Base-by-base conservation (phyloP, 2,113 vertebrate genomes). In the Mesocricetus auratus region DNA sequence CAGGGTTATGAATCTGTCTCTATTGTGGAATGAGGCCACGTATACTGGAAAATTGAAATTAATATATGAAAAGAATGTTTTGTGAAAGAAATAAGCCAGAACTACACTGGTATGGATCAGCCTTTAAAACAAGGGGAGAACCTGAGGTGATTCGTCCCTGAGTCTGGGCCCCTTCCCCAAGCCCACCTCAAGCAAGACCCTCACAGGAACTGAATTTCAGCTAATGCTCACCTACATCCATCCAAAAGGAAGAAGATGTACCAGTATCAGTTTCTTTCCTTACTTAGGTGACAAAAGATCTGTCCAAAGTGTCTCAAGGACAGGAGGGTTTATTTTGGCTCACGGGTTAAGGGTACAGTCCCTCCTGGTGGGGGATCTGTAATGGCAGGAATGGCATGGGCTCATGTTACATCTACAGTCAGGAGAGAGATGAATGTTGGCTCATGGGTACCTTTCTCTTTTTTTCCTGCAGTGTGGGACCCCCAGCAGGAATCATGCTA, bases 1-100 rank as follows among this genome's bases (percentile, higher is more conserved):
- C 97, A 64, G 53, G 42, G 24, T 50, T 85, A 26, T 82, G 56
- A 91, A 47, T 79, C 42, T 91, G 6, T 93, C 53, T 71, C 64
- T 94, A 33, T 93, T 69, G 60, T 19, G 47, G 85, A 78, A 50
- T 29, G n/a, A n/a, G 86, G 47, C 21, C 73, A 69, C 77, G 71
- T 83, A n/a, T 71, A 56, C 53, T 96, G 77, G 91, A 78, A 92
- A 90, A 81, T 19, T 92, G 71, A 91, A 94, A 78, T 24, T 31
- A 78, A 90, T 39, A 81, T 64, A 56, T 62, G 73, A 79, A 94
- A 92, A 82, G 78, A 89, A 89, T 56, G 53, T 64, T 85, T 85
- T 68, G n/a, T n/a, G 39, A 86, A 91, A 64, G 75, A 91, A n/a
- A 69, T 60, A 78, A 96, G 89, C 66, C 81, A 75, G 83, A 91